phyloP scores from a whole-genome alignment of 30 jellyfish, hydroid and myxozoan species.

The Cassiopea andromeda region DNA sequence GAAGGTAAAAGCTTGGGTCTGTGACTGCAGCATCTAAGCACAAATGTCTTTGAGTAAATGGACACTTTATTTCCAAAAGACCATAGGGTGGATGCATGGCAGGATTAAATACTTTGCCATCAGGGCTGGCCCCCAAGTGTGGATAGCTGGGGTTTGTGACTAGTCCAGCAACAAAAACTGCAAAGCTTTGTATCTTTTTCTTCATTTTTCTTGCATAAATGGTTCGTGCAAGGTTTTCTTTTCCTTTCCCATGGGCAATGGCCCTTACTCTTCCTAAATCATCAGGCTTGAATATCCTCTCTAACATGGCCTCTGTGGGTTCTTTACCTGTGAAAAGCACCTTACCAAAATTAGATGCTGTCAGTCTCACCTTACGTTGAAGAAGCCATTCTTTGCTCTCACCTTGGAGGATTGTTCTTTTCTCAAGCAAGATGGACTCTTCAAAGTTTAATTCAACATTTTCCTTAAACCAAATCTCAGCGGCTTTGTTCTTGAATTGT shows the following conservation, averaged over 20 bases:
- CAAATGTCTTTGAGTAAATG: neutral
- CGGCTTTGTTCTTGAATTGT: no score
- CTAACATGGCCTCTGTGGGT: slow-evolving; percentile 2
- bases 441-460: neutral
- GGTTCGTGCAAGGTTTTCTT: slow-evolving; percentile 8
- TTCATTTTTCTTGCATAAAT: slow-evolving; percentile 1
- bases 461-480: no score
- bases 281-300: neutral
- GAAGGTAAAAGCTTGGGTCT: neutral
- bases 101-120: slow-evolving; percentile 3
- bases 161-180: slow-evolving; percentile 1
- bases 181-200: neutral
- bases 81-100: neutral
- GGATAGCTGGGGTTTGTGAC: neutral
- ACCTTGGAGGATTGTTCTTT: slow-evolving; percentile 14
- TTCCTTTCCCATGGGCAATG: slow-evolving; percentile 12
- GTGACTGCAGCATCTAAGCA: neutral
- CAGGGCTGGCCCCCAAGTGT: slow-evolving; percentile 8
- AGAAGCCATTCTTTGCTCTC: slow-evolving; percentile 10
- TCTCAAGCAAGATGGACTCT: neutral
- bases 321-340: neutral
- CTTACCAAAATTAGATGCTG: slow-evolving; percentile 13
- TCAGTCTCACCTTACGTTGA: neutral
- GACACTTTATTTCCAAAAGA: neutral
- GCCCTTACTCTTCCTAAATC: neutral